Evolutionary conservation across 2,797 vertebrate species (phyloP), one percentile per base, ranked within the genome.

Genomic region (Megalops cyprinoides): DNA sequence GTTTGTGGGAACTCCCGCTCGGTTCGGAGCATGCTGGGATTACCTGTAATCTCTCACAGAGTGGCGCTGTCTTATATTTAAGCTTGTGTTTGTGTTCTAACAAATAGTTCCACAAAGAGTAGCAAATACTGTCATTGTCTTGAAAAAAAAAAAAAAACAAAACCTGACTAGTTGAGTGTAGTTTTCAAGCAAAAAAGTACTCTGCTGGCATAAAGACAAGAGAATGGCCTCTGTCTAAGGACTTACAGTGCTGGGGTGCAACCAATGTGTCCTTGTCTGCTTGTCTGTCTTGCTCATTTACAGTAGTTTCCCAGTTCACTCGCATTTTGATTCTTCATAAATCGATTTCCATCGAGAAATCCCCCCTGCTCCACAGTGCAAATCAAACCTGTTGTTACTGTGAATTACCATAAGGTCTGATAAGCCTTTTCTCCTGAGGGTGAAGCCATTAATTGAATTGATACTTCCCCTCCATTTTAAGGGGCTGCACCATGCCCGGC

Each of bases 11-110:
- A 75, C 79, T 80, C 79, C 71, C 53, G 55, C 53, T 42, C 56
- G 25, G 79, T 75, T 65, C 31, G 37, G 73, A 20, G 56, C 44
- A 60, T 49, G 56, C 79, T 46, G 49, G 73, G 73, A 74, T 81
- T 75, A 76, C 39, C 71, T 34, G 42, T 81, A 81, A 81, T 76
- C 79, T 81, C 79, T 74, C 23, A 74, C 46, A 75, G 53, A 81
- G 79, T 39, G 14, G 23, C 56, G 56, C 31, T 31, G 73, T 81
- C 73, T 81, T 81, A 81, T 49, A 65, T 76, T 51, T 81, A 81
- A 81, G 74, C 73, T 65, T n/a, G 46, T 62, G 46, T 81, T 81
- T 76, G 74, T 81, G 73, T 65, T 62, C 79, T 28, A 65, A 51
- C 79, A 81, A 76, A 76, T 56, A 81, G 73, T 39, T 62, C 73